These are phyloP conservation scores for Aulostomus chinensis DNA, from an alignment of 2,797 vertebrate species.

Conservation along the genomic window DNA sequence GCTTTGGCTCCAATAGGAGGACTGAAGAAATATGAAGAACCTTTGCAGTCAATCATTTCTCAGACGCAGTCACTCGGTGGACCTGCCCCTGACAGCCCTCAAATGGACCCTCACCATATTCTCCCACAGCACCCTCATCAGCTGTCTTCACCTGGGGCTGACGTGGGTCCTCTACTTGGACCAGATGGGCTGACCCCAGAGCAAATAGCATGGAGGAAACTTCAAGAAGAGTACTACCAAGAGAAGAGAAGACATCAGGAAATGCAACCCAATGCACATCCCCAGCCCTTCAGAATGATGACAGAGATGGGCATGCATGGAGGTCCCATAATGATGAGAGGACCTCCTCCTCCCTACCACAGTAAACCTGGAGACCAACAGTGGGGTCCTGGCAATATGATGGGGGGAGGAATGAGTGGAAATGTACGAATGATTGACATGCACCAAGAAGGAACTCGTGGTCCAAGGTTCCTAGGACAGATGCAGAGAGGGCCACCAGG, in stretches of 20 bases:
- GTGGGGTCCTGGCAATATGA: constrained; percentile 85
- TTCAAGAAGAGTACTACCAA: constrained; percentile 97
- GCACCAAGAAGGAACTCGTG: constrained; percentile 80
- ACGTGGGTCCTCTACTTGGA: constrained; percentile 90
- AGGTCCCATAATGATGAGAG: constrained; percentile 87
- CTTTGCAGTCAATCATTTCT: constrained; percentile 94
- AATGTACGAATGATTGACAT: constrained; percentile 78
- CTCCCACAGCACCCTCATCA: constrained; percentile 73
- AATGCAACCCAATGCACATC: constrained; percentile 74
- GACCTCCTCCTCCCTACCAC: constrained; percentile 95
- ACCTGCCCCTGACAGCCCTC: constrained; percentile 82
- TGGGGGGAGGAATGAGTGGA: constrained; percentile 84
- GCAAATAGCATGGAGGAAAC: constrained; percentile 95
- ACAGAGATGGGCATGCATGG: constrained; percentile 78
- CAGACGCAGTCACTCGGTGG: constrained; percentile 91
- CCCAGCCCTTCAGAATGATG: constrained; percentile 82
- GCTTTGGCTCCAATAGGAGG: constrained; percentile 60
- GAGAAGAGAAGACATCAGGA: constrained; percentile 96
- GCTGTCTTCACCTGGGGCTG: constrained; percentile 80
- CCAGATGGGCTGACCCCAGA: constrained; percentile 92
- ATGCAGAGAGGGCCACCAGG: constrained; percentile 82
- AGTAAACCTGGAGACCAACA: constrained; percentile 92
- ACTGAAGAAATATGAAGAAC: constrained; percentile 94
- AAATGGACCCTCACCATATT: constrained; percentile 72
- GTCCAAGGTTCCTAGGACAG: constrained; percentile 87